A percentile compares a stretch with the other conserved stretches of the same genome.
phyloP scores from a whole-genome alignment of 2,797 vertebrate species.

The Oceanodroma leucorhoa region DNA sequence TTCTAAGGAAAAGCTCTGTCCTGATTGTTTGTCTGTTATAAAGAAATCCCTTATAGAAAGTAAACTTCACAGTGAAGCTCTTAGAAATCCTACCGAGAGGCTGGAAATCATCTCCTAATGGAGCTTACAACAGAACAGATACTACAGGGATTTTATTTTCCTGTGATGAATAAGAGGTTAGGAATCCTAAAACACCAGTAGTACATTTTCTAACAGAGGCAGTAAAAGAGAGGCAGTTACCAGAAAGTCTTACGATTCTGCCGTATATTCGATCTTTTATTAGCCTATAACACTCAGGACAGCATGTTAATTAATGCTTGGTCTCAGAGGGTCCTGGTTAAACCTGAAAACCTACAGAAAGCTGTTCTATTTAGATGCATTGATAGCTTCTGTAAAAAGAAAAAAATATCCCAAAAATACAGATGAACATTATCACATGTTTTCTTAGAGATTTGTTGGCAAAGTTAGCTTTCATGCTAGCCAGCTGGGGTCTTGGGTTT shows the following conservation, averaged over 20 bases:
- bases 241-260: conserved; percentile 19
- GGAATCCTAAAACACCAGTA: conserved; percentile 12
- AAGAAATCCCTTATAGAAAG: conserved; percentile 63
- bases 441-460: conserved; percentile 59
- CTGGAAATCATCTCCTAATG: conserved; percentile 66
- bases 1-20: conserved; percentile 58
- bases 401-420: conserved; percentile 11
- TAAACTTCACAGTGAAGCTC: conserved; percentile 65
- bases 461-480: conserved; percentile 61
- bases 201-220: conserved; percentile 1
- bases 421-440: conserved; percentile 49
- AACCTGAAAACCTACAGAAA: conserved; percentile 19
- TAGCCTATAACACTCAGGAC: conserved; percentile 37
- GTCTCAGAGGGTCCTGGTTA: neutral
- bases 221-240: neutral
- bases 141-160: conserved; percentile 27
- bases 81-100: conserved; percentile 65
- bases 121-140: conserved; percentile 50
- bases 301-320: conserved; percentile 52
- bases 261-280: conserved; percentile 24
- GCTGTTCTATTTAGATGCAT: conserved; percentile 39
- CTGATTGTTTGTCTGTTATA: conserved; percentile 56
- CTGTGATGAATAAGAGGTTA: neutral
- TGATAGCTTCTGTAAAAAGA: conserved; percentile 23
- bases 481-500: conserved; percentile 62